Evolutionary conservation across 2,888 invertebrate genomes (phyloP).

Genomic region (Thalpophila matura): DNA sequence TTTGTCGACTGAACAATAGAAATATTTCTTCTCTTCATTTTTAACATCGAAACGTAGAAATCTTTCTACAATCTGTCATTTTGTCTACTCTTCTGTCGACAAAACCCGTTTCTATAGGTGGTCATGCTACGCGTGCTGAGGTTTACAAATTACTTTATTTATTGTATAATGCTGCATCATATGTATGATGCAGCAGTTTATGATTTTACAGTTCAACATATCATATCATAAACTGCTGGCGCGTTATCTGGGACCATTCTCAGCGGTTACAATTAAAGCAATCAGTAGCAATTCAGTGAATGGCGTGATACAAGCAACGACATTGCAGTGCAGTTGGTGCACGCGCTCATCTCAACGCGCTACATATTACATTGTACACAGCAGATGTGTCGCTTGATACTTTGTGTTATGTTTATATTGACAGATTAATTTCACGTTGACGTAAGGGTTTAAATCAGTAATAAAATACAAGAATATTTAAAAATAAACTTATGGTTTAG

Average conservation of each 20-base stretch:
- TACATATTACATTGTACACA: no score
- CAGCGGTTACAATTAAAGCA: slow-evolving; percentile 47
- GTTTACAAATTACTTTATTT: no score
- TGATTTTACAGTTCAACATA: not conserved
- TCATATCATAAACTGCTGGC: not conserved
- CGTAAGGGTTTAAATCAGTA: slow-evolving; percentile 7
- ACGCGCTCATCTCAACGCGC: not conserved
- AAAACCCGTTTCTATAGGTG: no score
- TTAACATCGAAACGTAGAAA: no score
- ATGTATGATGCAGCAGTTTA: no score
- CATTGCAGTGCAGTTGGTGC: not conserved
- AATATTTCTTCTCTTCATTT: no score
- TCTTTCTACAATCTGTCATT: no score
- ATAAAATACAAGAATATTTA: slow-evolving; percentile 13
- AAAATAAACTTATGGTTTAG: not conserved
- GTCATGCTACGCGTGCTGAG: no score
- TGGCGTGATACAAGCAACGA: not conserved
- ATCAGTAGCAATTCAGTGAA: slow-evolving; percentile 50
- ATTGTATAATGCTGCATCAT: no score
- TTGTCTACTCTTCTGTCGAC: no score
- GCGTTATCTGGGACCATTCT: slow-evolving; percentile 13
- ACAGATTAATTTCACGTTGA: slow-evolving; percentile 24
- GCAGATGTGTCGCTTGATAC: not conserved
- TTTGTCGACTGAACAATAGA: no score
- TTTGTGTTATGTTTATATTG: not conserved